Conservation (phyloP, 2,113 vertebrate genomes). For the Eupsittula cactorum region DNA sequence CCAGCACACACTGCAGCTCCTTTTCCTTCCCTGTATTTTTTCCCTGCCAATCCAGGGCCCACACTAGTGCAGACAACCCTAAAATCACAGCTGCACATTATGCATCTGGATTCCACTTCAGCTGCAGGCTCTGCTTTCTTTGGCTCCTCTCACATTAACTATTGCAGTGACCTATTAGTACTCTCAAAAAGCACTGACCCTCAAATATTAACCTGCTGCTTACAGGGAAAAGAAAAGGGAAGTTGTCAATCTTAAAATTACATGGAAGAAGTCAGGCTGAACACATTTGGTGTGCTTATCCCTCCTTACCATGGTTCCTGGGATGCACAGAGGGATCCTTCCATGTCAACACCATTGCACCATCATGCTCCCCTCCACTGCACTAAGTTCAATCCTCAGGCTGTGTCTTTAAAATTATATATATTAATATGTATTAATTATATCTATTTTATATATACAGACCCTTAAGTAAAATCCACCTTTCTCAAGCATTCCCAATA, state of each 20-base stretch:
- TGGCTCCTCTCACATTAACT: slow-evolving; percentile 51
- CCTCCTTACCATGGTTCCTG: neutral
- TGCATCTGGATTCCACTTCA: slow-evolving; percentile 43
- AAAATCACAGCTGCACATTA: neutral
- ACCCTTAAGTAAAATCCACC: neutral
- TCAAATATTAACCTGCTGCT: neutral
- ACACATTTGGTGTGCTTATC: neutral
- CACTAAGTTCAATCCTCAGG: neutral
- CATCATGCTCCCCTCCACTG: neutral
- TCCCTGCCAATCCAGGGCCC: neutral
- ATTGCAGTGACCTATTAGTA: slow-evolving; percentile 19
- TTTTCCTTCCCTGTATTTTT: neutral
- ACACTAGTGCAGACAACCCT: neutral
- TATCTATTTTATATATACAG: neutral
- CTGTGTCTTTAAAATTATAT: neutral
- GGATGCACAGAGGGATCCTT: neutral
- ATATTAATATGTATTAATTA: neutral
- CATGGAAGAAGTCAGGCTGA: neutral
- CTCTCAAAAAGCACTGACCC: slow-evolving; percentile 4
- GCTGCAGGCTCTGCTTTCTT: slow-evolving; percentile 18
- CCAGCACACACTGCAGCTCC: neutral
- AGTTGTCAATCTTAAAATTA: neutral
- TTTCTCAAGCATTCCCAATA: neutral
- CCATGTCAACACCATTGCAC: neutral
- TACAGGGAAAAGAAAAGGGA: neutral